A percentile compares a stretch with the other conserved stretches of the same genome.
phyloP scores from a whole-genome alignment of 1,140 invertebrate genomes.

The Papilio machaon region DNA sequence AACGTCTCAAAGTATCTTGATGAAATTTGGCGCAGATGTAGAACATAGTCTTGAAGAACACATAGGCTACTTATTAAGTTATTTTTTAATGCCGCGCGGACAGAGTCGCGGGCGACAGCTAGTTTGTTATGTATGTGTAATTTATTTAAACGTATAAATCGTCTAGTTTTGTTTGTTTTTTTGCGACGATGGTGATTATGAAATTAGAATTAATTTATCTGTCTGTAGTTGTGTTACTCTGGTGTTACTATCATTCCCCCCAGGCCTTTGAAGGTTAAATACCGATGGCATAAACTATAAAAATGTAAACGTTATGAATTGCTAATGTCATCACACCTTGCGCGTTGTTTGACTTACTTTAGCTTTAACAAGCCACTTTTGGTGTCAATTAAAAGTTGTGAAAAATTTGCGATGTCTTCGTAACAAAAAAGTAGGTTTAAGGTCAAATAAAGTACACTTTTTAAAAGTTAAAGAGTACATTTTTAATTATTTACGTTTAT shows the following conservation, averaged over 20 bases:
- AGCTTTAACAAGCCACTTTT: background rate
- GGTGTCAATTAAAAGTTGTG: background rate
- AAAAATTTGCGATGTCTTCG: background rate
- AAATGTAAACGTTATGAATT: background rate
- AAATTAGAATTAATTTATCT: too few relatives aligned
- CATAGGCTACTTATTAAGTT: too few relatives aligned
- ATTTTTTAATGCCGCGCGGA: too few relatives aligned
- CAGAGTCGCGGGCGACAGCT: too few relatives aligned
- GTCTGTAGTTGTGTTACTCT: background rate
- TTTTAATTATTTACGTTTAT: background rate
- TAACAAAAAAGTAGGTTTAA: background rate
- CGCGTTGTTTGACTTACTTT: background rate
- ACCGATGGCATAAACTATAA: background rate
- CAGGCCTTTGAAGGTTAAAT: background rate
- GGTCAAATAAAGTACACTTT: background rate
- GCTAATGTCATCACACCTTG: conserved; percentile 13
- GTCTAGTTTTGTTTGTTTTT: too few relatives aligned
- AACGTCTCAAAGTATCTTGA: too few relatives aligned
- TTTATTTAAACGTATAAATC: too few relatives aligned
- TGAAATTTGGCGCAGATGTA: too few relatives aligned
- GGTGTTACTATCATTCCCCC: background rate
- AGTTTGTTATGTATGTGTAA: too few relatives aligned
- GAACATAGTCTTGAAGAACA: too few relatives aligned
- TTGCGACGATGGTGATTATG: too few relatives aligned
- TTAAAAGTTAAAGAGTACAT: background rate